These are phyloP conservation scores for Apteryx mantelli DNA, from an alignment of 2,113 vertebrate genomes.

Conservation along the genomic window DNA sequence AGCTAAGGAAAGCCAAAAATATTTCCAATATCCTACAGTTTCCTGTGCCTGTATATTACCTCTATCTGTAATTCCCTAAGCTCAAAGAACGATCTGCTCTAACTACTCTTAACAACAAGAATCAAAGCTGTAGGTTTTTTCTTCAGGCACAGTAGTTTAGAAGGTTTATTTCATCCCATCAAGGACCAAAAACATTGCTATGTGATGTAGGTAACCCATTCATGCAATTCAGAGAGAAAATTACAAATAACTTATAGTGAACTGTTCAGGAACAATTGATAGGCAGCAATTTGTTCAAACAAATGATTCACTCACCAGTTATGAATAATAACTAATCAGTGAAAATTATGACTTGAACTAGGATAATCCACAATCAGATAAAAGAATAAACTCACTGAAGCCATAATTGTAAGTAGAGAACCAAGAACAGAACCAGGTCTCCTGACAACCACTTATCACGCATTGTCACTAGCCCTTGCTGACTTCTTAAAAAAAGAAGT, in stretches of 20 bases:
- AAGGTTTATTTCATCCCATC: background rate
- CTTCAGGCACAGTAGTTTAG: background rate
- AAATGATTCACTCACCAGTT: background rate
- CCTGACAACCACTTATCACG: background rate
- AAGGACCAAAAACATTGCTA: background rate
- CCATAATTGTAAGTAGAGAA: background rate
- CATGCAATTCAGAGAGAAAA: background rate
- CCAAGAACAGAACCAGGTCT: background rate
- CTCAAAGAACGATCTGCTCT: background rate
- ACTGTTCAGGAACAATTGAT: background rate
- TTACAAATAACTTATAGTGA: background rate
- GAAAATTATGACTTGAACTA: background rate
- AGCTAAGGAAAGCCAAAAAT: background rate
- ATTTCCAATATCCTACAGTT: background rate
- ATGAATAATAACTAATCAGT: background rate
- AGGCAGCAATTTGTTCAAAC: background rate
- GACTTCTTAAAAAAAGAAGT: background rate
- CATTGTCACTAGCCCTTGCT: background rate
- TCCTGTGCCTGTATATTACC: background rate
- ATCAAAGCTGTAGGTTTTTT: background rate
- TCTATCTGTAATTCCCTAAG: background rate
- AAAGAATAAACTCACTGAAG: conserved; percentile 12
- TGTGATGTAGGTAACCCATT: background rate
- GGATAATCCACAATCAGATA: conserved; percentile 28
- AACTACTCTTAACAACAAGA: background rate